Base-by-base conservation (phyloP, 2,113 vertebrate species). In the Podocnemis expansa region DNA sequence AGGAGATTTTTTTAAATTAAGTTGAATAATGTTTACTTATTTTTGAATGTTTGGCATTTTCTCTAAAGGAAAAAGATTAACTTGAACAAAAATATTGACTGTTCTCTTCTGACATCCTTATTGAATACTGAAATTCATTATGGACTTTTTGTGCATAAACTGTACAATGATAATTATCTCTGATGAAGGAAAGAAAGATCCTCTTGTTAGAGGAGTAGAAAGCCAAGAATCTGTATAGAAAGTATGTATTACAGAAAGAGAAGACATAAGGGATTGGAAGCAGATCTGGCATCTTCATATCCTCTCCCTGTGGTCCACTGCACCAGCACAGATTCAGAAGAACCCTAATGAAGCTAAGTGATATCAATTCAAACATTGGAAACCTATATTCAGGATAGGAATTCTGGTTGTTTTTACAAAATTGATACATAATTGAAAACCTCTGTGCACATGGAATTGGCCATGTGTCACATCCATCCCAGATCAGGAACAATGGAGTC, bases 121-220 rank as follows among this genome's bases (percentile, higher is more conserved):
- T 5, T 76, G 41, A 75, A 47, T 79, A 94, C 76, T 93, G 41
- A 91, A 93, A 78, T 52, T 63, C 21, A 94, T 24, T 78, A 87
- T 14, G 75, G 27, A 78, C 55, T 87, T 41, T 21, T 89, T 93
- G n/a, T 95, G 79, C 94, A 73, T 85, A 63, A 90, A 55, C 19
- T 79, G 43, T 34, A 83, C 4, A 70, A 82, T 84, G 67, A 86
- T 87, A 94, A 96, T 91, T 91, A 94, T 79, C 92, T 83, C 54
- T 84, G 22, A 92, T 63, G 12, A 82, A 21, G 8, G 1, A 45
- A 49, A 56, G 84, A 95, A 96, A 52, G 16, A 16, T 3, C 5
- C 52, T 94, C 85, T 85, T 97, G 22, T n/a, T 80, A 41, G 88
- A 55, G 81, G 52, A 73, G 88, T 31, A 95, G 82, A 22, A 89